These are phyloP conservation scores for Limnodromus scolopaceus DNA, from an alignment of 2,797 vertebrate genomes.

Conservation along the genomic window DNA sequence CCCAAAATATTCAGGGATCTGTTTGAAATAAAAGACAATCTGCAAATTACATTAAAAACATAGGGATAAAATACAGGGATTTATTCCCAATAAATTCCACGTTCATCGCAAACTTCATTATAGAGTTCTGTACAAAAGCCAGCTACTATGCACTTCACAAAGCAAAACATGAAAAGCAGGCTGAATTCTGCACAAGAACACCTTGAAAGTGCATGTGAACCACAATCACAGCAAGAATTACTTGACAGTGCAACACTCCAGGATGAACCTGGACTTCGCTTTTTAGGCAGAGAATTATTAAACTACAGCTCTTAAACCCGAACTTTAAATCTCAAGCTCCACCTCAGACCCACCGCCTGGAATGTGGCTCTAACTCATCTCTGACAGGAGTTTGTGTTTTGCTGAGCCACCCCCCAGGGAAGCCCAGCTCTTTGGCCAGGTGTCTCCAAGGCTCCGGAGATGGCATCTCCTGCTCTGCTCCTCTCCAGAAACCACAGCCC, in stretches of 20 bases:
- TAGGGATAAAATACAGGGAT: background rate
- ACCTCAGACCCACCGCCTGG: background rate
- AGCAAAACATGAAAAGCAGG: background rate
- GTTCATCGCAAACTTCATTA: background rate
- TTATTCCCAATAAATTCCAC: background rate
- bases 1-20: background rate
- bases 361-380: background rate
- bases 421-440: background rate
- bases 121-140: background rate
- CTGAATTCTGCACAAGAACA: background rate
- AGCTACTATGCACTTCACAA: background rate
- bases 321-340: background rate
- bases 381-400: background rate
- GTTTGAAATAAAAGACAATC: background rate
- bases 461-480: background rate
- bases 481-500: background rate
- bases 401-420: background rate
- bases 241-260: background rate
- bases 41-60: background rate
- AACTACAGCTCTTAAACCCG: background rate
- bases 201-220: accelerated
- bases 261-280: background rate
- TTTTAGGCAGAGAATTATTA: background rate
- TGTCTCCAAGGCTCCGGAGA: background rate
- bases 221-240: background rate